Base-by-base conservation (phyloP, 1,140 invertebrate species). In the Berghia stephanieae region DNA sequence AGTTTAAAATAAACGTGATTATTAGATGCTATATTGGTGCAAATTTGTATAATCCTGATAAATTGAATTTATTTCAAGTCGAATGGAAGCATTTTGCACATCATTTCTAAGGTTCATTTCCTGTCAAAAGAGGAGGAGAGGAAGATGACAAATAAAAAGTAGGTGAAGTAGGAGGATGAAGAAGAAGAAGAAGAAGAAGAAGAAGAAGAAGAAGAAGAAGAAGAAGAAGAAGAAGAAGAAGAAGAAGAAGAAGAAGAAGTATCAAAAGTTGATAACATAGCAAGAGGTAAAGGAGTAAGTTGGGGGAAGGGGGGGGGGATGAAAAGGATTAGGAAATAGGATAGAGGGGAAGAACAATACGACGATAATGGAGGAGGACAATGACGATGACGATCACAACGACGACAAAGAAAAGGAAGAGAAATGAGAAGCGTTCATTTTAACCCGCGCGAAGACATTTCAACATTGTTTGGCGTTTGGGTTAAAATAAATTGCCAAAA, bases 161-260 rank as follows among this genome's bases (percentile, higher is more conserved):
- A 2, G 27, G n/a, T 4, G 60, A 31, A 8, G 60, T 36, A 2
- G 27, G n/a, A 8, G 60, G 40, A 31, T n/a, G n/a, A n/a, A n/a
- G n/a, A n/a, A n/a, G n/a, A n/a, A n/a, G n/a, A n/a, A n/a, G n/a
- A n/a, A n/a, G 27, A 31, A 66, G 60, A 66, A 31, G 3, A 18
- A 66, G 60, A 66, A 31, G 60, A 18, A 31, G 60, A 18, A 31
- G 60, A 31, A 66, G 60, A 66, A n/a, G 60, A 66, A 31, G 27
- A 31, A 66, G 60, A 66, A 31, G 27, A 31, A 66, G 60, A 66
- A 31, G 27, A 31, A 66, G 60, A 66, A 31, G 21, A 21, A 66
- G 60, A 66, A 18, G 21, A 1, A 66, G 60, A 66, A 31, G 60
- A 66, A 60, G 55, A 60, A 60, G 60, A 66, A 31, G 27, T 18